A percentile compares a stretch with the other conserved stretches of the same genome.
These are phyloP conservation scores for Aurelia sp. DNA, from an alignment of 30 jellyfish, hydroid and myxozoan genomes.

Conservation along the genomic window DNA sequence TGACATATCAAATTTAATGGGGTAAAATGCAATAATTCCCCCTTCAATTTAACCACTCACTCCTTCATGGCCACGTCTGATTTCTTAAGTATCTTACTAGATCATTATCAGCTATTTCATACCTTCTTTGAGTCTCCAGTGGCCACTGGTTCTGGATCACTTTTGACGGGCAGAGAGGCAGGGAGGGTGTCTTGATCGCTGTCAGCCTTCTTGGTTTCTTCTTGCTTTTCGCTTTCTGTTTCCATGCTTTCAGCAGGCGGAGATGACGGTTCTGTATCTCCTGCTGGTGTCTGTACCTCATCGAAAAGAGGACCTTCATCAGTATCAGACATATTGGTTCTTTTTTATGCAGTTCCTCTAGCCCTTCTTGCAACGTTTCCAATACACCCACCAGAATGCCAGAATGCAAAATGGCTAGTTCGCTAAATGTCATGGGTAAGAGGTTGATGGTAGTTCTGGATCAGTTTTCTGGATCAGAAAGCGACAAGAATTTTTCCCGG, in stretches of 20 bases:
- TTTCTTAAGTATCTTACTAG: background rate
- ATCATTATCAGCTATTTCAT: background rate
- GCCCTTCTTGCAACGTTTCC: no score
- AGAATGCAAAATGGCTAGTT: no score
- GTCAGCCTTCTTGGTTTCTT: constrained; percentile 17
- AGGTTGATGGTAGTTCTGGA: no score
- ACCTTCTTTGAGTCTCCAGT: constrained; percentile 33
- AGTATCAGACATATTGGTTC: constrained; percentile 44
- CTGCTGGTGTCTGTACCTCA: constrained; percentile 26
- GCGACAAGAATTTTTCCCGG: no score
- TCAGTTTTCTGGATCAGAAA: no score
- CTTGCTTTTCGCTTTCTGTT: constrained; percentile 34
- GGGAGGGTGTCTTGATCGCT: constrained; percentile 32
- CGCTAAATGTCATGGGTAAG: no score
- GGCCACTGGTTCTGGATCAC: constrained; percentile 12
- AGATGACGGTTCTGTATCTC: constrained; percentile 2
- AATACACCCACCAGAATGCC: no score
- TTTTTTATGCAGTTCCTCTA: background rate
- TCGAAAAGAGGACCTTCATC: constrained; percentile 72
- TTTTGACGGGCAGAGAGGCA: constrained; percentile 52
- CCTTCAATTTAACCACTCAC: background rate
- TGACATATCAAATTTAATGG: no score
- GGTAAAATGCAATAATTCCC: no score
- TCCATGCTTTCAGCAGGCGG: constrained; percentile 5
- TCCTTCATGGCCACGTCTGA: background rate